These are phyloP conservation scores for Antennarius maculatus DNA, from an alignment of 2,797 vertebrate species.

Conservation along the genomic window DNA sequence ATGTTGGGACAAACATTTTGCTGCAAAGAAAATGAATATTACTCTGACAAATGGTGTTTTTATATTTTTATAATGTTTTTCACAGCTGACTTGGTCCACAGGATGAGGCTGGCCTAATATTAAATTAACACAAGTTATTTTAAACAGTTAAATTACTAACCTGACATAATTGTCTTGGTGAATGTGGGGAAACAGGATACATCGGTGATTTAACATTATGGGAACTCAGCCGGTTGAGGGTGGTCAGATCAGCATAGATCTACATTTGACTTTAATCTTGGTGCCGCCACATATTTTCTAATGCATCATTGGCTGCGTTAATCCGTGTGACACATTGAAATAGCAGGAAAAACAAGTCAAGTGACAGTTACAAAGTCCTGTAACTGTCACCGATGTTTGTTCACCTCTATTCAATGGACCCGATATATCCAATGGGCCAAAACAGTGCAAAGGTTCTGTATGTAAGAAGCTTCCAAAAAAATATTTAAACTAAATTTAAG, in stretches of 20 bases:
- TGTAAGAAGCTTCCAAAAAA: conserved; percentile 46
- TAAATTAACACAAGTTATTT: conserved; percentile 43
- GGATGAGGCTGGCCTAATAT: conserved; percentile 25
- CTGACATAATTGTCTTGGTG: conserved; percentile 32
- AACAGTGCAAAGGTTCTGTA: conserved; percentile 10
- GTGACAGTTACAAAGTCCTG: conserved; percentile 47
- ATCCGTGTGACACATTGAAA: conserved; percentile 41
- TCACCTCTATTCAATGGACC: conserved; percentile 10
- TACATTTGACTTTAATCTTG: conserved; percentile 23
- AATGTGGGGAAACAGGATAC: conserved; percentile 36
- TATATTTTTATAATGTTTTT: not conserved
- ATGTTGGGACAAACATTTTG: not conserved
- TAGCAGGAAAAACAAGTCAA: conserved; percentile 59
- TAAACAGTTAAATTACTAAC: conserved; percentile 40
- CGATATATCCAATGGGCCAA: conserved; percentile 23
- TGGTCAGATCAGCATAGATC: conserved; percentile 30
- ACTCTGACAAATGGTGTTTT: not conserved
- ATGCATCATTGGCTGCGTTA: conserved; percentile 21
- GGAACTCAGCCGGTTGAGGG: conserved; percentile 30
- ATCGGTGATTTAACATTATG: conserved; percentile 42
- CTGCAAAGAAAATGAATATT: not conserved
- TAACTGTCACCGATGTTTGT: conserved; percentile 23
- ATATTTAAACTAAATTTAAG: conserved; percentile 49
- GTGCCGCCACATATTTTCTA: conserved; percentile 44
- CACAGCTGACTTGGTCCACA: not conserved